phyloP scores from a whole-genome alignment of 1,140 invertebrate genomes.

The Tetranychus urticae region DNA sequence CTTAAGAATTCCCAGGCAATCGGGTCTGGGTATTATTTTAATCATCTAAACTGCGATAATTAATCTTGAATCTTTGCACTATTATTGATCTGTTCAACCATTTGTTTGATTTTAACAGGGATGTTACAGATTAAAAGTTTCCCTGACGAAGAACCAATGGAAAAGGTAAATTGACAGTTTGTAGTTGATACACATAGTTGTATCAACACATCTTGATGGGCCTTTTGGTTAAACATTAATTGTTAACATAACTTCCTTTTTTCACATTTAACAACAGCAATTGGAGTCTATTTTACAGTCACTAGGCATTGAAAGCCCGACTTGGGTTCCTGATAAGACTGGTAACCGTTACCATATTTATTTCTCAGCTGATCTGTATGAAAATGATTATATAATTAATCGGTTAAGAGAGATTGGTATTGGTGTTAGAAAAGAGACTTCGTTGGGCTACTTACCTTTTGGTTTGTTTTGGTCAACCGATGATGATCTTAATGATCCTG shows the following conservation, averaged over 20 bases:
- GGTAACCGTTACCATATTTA: conserved; percentile 9
- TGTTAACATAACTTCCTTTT: neutral
- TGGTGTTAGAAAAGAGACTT: conserved; percentile 9
- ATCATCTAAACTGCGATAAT: too few species aligned
- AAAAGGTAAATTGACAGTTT: neutral
- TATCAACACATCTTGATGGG: neutral
- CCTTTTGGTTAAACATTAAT: too few species aligned
- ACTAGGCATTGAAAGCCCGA: neutral
- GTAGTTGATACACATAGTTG: too few species aligned
- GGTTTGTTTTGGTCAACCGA: conserved; percentile 1
- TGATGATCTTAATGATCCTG: neutral
- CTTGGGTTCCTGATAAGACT: conserved; percentile 5
- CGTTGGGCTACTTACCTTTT: conserved; percentile 11
- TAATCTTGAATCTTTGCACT: too few species aligned
- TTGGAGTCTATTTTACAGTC: neutral
- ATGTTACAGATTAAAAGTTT: neutral
- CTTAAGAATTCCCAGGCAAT: too few species aligned
- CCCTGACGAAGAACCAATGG: neutral
- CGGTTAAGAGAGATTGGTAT: conserved; percentile 10
- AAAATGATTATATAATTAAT: conserved; percentile 9
- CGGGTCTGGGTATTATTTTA: too few species aligned
- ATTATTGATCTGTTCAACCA: neutral
- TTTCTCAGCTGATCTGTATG: conserved; percentile 8
- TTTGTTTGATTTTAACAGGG: neutral
- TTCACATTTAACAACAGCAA: neutral